Evolutionary conservation across 2,113 vertebrate genomes (phyloP).

Genomic region (Ammospiza nelsoni): DNA sequence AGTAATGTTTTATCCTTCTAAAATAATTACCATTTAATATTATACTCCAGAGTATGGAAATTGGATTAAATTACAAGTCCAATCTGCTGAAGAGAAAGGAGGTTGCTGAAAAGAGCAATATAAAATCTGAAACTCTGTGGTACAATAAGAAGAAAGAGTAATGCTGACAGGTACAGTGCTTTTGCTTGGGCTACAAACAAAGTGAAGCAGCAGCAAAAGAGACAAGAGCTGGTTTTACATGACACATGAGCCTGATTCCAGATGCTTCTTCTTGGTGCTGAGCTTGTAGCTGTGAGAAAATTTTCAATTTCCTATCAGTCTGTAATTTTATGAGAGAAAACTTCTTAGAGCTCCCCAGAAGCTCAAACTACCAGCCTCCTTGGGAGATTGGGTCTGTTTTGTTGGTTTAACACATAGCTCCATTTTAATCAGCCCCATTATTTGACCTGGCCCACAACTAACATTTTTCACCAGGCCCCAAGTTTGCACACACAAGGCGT

Average conservation of each 20-base stretch:
- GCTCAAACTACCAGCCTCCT: not conserved
- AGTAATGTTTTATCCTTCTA: not conserved
- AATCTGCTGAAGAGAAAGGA: not conserved
- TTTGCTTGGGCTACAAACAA: not conserved
- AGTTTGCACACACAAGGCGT: not conserved
- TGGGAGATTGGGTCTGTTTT: not conserved
- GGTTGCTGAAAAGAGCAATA: not conserved
- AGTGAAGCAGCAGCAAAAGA: not conserved
- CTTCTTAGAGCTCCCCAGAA: not conserved
- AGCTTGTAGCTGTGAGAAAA: not conserved
- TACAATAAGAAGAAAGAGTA: not conserved
- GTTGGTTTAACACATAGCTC: not conserved
- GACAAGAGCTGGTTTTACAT: not conserved
- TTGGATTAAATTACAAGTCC: not conserved
- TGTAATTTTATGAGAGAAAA: not conserved
- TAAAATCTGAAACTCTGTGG: not conserved
- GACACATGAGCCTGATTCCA: not conserved
- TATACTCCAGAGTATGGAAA: not conserved
- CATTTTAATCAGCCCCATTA: not conserved
- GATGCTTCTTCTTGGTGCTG: not conserved
- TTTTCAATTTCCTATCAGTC: not conserved
- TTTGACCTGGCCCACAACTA: not conserved
- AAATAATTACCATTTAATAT: not conserved
- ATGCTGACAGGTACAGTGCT: not conserved
- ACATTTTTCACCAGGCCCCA: not conserved